phyloP scores from a whole-genome alignment of 2,888 invertebrate genomes.

The Noctuana brunneofusca region DNA sequence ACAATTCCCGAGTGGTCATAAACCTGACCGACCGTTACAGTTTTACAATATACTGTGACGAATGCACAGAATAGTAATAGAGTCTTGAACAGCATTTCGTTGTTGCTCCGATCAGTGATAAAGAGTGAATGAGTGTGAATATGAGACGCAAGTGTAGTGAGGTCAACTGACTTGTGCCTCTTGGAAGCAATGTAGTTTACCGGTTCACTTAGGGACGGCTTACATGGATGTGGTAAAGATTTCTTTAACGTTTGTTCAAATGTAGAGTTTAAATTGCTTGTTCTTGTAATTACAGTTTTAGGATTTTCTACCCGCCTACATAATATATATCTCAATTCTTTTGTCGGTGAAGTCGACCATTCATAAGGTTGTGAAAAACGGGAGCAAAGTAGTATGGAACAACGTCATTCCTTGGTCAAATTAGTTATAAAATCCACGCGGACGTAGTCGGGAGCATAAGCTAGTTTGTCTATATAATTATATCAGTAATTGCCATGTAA shows the following conservation, averaged over 20 bases:
- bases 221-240: slow-evolving; percentile 26
- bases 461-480: too few relatives aligned
- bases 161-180: slow-evolving; percentile 45
- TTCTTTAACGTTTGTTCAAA: slow-evolving; percentile 11
- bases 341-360: too few relatives aligned
- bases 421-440: too few relatives aligned
- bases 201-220: slow-evolving; percentile 6
- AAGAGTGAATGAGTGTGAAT: slow-evolving; percentile 20
- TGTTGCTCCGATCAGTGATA: slow-evolving; percentile 3
- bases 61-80: slow-evolving; percentile 47
- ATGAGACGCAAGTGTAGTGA: slow-evolving; percentile 34
- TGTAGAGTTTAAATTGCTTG: too few relatives aligned
- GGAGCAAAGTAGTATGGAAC: too few relatives aligned
- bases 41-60: slow-evolving; percentile 49
- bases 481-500: slow-evolving; percentile 33
- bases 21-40: slow-evolving; percentile 64
- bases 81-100: slow-evolving; percentile 48
- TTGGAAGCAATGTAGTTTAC: slow-evolving; percentile 21
- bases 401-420: too few relatives aligned
- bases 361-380: too few relatives aligned
- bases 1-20: slow-evolving; percentile 55
- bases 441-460: too few relatives aligned
- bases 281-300: too few relatives aligned
- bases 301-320: too few relatives aligned
- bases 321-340: too few relatives aligned